Evolutionary conservation across 2,797 vertebrate genomes (phyloP), one percentile per base, ranked within the genome.

Genomic region (Periophthalmus magnuspinnatus): DNA sequence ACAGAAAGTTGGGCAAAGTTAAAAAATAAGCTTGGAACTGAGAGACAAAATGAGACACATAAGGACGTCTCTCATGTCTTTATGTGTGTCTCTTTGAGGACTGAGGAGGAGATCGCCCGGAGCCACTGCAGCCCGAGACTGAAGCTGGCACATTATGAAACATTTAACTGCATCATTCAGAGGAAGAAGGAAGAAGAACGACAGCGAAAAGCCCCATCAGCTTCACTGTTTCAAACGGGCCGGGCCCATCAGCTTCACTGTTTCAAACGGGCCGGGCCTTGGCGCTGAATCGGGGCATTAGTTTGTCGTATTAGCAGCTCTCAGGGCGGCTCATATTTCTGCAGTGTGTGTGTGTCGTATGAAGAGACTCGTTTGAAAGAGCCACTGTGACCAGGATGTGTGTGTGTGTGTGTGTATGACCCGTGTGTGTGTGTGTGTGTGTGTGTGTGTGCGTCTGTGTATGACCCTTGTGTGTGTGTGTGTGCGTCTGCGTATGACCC

Each of bases 281-380:
- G n/a, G n/a, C n/a, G n/a, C n/a, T n/a, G 5, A 90, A 91, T 84
- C 84, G 90, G 89, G 85, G 90, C 87, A 88, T 91, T 90, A 84
- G 82, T 75, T 78, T 85, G 82, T 77, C 90, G 90, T 90, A 88
- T 90, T 90, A 89, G 88, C 82, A 88, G 82, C 86, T 87, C 88
- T 90, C 80, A 81, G 68, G 85, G 89, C 80, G 36, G 81, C 77
- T 86, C 85, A 88, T 90, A 83, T 86, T 83, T 88, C 80, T 75
- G 75, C 74, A 68, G 81, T 8, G 75, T 24, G 80, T n/a, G n/a
- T n/a, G n/a, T n/a, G 86, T 88, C 86, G 88, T 77, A 84, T 74
- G 78, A 82, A 69, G 70, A 76, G 32, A 73, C 84, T 71, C 74
- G 71, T 76, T 79, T 62, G 10, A 63, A 85, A 86, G 78, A 77